Conservation (phyloP, 2,888 invertebrate species). For the Dascillus cervinus region DNA sequence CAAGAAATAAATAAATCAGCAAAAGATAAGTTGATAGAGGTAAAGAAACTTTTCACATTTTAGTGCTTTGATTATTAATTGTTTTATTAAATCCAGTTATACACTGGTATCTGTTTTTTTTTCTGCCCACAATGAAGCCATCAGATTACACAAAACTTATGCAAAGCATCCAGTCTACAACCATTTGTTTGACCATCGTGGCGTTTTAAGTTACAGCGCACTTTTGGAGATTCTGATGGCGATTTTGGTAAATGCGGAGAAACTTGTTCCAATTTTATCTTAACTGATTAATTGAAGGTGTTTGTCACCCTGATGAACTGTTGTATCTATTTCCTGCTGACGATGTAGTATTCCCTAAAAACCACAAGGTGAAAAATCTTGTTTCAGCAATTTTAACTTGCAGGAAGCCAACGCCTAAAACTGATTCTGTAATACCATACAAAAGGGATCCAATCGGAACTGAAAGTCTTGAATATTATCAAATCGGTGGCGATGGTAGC, state of each 20-base stretch:
- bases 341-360: conserved; percentile 50
- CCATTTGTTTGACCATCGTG: too few relatives aligned
- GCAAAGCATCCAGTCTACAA: conserved; percentile 8
- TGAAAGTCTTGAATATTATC: conserved; percentile 9
- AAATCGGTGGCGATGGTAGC: conserved; percentile 5
- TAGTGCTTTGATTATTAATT: neutral
- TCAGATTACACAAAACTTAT: too few relatives aligned
- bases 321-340: conserved; percentile 70
- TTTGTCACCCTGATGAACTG: conserved; percentile 76
- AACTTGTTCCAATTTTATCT: too few relatives aligned
- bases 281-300: conserved; percentile 53
- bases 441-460: conserved; percentile 12
- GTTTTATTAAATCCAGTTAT: too few relatives aligned
- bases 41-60: conserved; percentile 24
- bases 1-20: conserved; percentile 34
- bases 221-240: too few relatives aligned
- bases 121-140: too few relatives aligned
- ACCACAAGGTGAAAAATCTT: neutral
- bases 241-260: too few relatives aligned
- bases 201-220: too few relatives aligned
- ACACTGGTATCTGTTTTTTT: too few relatives aligned
- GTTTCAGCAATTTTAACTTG: too few relatives aligned
- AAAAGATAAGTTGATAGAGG: conserved; percentile 38
- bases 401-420: conserved; percentile 14
- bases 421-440: conserved; percentile 3